Percentiles rank a stretch among this genome's conserved stretches.
Conservation (phyloP, 2,113 vertebrate genomes). For the Notiomystis cincta region DNA sequence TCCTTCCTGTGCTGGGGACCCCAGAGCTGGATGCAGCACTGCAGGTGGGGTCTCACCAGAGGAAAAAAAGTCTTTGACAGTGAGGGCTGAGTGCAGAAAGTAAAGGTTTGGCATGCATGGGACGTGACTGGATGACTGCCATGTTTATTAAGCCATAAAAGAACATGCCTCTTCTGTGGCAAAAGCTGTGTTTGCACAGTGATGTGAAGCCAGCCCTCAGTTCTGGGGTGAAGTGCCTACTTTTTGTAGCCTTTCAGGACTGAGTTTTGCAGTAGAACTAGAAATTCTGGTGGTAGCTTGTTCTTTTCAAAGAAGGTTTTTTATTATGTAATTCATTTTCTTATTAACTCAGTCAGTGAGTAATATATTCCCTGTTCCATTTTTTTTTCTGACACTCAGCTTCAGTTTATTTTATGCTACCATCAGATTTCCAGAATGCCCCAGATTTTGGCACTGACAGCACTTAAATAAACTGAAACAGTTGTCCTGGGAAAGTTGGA, state of each 20-base stretch:
- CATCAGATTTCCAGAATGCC: conserved; percentile 46
- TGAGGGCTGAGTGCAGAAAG: background rate
- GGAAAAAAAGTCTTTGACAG: background rate
- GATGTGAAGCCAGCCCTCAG: background rate
- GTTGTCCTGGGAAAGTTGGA: conserved; percentile 63
- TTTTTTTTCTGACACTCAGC: conserved; percentile 19
- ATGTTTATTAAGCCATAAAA: conserved; percentile 37
- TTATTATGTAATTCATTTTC: background rate
- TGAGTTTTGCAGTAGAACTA: background rate
- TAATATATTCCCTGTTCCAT: background rate
- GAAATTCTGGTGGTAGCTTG: background rate
- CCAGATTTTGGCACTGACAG: conserved; percentile 40
- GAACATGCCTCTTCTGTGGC: conserved; percentile 4
- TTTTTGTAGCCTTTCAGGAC: background rate
- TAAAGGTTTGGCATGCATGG: background rate
- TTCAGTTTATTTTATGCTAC: conserved; percentile 44
- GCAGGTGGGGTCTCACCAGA: background rate
- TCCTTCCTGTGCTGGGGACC: background rate
- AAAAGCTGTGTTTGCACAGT: conserved; percentile 24
- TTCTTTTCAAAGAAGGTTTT: conserved; percentile 8
- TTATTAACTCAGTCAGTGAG: background rate
- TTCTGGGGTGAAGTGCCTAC: background rate
- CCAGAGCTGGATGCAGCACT: background rate
- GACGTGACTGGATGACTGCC: conserved; percentile 9
- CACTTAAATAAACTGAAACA: conserved; percentile 49